A percentile compares a stretch with the other conserved stretches of the same genome.
phyloP scores from a whole-genome alignment of 2,797 vertebrate species.

The Macropus fuliginosus region DNA sequence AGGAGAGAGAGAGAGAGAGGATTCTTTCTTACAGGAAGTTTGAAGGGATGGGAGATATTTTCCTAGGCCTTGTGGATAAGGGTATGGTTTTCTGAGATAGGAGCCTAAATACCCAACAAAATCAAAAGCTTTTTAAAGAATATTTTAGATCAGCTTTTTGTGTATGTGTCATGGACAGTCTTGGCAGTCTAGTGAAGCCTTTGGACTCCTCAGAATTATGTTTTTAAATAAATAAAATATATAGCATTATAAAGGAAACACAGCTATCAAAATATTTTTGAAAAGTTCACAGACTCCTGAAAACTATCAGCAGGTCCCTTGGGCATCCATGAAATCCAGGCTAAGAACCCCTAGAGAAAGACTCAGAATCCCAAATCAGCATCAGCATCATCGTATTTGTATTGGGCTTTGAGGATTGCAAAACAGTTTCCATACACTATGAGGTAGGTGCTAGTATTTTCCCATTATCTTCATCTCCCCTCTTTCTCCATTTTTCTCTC shows the following conservation, averaged over 20 bases:
- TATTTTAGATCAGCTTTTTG: background rate
- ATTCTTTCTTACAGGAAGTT: background rate
- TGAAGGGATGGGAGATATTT: background rate
- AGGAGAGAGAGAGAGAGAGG: background rate
- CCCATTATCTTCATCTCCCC: background rate
- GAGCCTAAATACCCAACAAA: background rate
- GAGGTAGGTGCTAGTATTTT: background rate
- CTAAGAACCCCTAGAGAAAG: background rate
- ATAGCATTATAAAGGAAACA: background rate
- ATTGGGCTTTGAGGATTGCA: background rate
- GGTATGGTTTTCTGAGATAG: background rate
- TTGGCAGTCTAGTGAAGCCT: background rate
- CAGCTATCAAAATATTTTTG: background rate
- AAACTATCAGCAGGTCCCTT: background rate
- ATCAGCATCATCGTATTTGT: background rate
- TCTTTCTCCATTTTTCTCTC: background rate
- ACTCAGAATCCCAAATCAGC: background rate
- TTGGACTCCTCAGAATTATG: background rate
- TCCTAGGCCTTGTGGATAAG: background rate
- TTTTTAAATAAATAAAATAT: background rate
- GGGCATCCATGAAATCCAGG: background rate
- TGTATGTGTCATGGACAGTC: background rate
- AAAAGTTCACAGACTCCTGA: background rate
- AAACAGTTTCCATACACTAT: background rate
- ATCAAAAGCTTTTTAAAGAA: background rate